Conservation (phyloP, 2,113 vertebrate genomes). For the Thalassarche chlororhynchos region DNA sequence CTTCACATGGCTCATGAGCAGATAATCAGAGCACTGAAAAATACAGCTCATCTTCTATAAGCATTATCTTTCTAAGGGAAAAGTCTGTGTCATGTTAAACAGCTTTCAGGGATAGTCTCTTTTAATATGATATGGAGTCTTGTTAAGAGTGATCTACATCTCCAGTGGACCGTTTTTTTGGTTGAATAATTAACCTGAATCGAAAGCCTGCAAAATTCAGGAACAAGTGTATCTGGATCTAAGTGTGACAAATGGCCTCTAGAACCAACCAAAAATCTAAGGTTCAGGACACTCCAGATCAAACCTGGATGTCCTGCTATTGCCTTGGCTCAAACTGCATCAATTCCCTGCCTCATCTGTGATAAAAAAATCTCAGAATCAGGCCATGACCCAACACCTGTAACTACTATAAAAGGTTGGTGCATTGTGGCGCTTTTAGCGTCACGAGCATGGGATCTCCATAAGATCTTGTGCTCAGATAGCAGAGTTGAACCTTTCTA, state of each 20-base stretch:
- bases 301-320: neutral
- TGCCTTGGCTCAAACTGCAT: neutral
- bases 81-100: neutral
- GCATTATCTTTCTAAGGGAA: neutral
- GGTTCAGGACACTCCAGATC: neutral
- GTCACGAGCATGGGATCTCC: neutral
- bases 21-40: slow-evolving; percentile 1
- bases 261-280: neutral
- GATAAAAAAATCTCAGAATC: neutral
- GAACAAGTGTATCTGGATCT: neutral
- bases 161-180: neutral
- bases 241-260: neutral
- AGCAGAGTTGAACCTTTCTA: neutral
- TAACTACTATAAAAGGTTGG: neutral
- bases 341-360: neutral
- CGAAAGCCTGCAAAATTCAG: neutral
- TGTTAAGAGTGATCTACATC: neutral
- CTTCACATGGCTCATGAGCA: neutral
- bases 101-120: neutral
- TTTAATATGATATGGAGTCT: neutral
- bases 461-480: neutral
- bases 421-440: neutral
- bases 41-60: neutral
- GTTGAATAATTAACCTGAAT: neutral
- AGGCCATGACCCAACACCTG: neutral